These are phyloP conservation scores for Rhingia rostrata DNA, from an alignment of 2,888 invertebrate genomes.

Conservation along the genomic window DNA sequence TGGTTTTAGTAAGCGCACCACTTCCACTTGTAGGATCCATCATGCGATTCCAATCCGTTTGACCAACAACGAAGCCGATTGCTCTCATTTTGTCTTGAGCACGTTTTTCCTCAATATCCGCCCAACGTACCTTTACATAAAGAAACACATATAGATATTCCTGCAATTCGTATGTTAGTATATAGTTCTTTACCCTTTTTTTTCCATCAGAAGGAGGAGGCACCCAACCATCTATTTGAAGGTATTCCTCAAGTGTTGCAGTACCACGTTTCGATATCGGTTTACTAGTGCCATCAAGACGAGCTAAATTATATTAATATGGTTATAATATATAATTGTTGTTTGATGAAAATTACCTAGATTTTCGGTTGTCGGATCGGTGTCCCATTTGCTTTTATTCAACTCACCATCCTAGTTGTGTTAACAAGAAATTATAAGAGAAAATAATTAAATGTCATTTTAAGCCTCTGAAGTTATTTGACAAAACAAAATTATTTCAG, in stretches of 20 bases:
- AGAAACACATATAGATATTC: conserved; percentile 23
- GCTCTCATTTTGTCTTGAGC: conserved; percentile 96
- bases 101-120: conserved; percentile 96
- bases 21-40: conserved; percentile 95
- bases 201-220: conserved; percentile 88
- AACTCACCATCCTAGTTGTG: conserved; percentile 80
- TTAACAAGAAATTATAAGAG: conserved; percentile 45
- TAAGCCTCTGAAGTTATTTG: not conserved
- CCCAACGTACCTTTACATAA: conserved; percentile 94
- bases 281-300: conserved; percentile 94
- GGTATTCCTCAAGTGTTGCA: conserved; percentile 95
- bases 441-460: conserved; percentile 27
- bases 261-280: conserved; percentile 85
- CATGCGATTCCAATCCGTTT: conserved; percentile 97
- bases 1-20: conserved; percentile 95
- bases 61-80: conserved; percentile 98
- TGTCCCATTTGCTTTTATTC: conserved; percentile 92
- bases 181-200: conserved; percentile 90
- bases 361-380: conserved; percentile 90
- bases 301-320: conserved; percentile 86
- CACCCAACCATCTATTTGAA: conserved; percentile 91
- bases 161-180: conserved; percentile 6
- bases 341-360: conserved; percentile 87
- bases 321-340: not conserved
- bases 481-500: not conserved